Conservation (phyloP, 92 coral and sea anemone genomes). For the Porites evermanni region DNA sequence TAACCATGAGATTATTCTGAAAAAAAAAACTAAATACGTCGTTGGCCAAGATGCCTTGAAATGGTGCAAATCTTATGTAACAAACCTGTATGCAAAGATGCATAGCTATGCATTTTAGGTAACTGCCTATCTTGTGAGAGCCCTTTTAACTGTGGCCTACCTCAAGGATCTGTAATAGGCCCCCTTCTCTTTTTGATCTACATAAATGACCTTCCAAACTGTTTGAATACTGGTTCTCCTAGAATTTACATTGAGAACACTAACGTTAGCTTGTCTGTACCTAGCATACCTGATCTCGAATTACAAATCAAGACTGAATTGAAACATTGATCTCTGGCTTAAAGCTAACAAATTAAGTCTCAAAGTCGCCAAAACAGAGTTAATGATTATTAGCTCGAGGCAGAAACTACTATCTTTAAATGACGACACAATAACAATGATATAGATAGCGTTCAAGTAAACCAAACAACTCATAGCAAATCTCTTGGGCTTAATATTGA, state of each 20-base stretch:
- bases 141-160: neutral
- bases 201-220: no score
- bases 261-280: slow-evolving; percentile 1
- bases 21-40: neutral
- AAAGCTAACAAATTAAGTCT: no score
- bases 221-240: neutral
- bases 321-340: neutral
- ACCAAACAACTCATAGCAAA: neutral
- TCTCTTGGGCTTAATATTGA: no score
- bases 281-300: neutral
- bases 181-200: neutral
- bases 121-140: neutral
- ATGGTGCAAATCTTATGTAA: no score
- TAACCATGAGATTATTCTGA: neutral
- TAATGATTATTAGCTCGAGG: no score
- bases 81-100: no score
- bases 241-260: neutral
- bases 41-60: no score
- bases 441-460: slow-evolving; percentile 2
- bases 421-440: neutral
- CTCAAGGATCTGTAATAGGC: neutral
- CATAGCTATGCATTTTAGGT: neutral
- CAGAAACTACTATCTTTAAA: neutral
- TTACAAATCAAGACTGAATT: neutral
- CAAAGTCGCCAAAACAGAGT: neutral